Percentiles rank a stretch among this genome's conserved stretches.
phyloP scores from a whole-genome alignment of 2,888 invertebrate genomes.

The Lottia scabra region DNA sequence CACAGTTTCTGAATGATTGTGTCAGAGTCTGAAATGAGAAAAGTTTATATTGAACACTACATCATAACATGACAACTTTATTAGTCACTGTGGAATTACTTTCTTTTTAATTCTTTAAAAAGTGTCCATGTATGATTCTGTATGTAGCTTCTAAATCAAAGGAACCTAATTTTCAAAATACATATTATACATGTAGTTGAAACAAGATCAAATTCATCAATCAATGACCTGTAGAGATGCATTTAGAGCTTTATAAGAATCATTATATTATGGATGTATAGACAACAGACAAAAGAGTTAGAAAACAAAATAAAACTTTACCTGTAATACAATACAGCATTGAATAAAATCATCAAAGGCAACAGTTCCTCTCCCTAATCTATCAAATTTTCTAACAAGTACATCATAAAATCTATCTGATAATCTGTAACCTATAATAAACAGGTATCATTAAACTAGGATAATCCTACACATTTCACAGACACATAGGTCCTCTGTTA shows the following conservation, averaged over 20 bases:
- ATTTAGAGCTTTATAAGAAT: no score
- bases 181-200: no score
- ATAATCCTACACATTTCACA: no score
- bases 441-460: conserved; percentile 4
- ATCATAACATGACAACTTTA: no score
- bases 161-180: no score
- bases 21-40: conserved; percentile 83
- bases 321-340: conserved; percentile 91
- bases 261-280: no score
- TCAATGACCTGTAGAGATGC: no score
- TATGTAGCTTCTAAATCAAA: no score
- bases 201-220: no score
- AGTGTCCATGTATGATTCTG: no score
- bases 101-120: background rate
- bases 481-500: no score
- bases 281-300: background rate
- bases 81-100: no score
- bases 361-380: conserved; percentile 88
- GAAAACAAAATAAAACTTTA: conserved; percentile 61
- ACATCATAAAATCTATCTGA: conserved; percentile 85
- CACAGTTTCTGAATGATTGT: conserved; percentile 86
- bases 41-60: background rate
- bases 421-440: conserved; percentile 74
- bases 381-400: conserved; percentile 92
- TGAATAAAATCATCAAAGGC: conserved; percentile 99